Evolutionary conservation across 2,113 vertebrate genomes (phyloP).

Genomic region (Chionodraco myersi): DNA sequence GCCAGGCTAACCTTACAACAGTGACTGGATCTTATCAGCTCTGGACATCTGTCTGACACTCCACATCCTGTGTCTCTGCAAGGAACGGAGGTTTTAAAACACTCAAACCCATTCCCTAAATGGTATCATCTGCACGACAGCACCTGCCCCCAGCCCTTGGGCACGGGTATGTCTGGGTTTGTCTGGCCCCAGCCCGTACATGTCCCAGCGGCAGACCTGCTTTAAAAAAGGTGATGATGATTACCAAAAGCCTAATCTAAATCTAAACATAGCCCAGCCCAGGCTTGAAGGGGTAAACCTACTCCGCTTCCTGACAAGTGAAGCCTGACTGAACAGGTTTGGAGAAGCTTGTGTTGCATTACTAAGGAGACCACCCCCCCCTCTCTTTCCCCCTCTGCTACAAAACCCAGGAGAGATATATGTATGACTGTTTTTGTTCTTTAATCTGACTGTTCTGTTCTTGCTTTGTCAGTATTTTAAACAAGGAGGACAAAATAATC

Average conservation of each 20-base stretch:
- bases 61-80: slow-evolving; percentile 57
- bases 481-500: slow-evolving; percentile 44
- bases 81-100: slow-evolving; percentile 50
- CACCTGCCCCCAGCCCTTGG: slow-evolving; percentile 47
- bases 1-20: slow-evolving; percentile 66
- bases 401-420: slow-evolving; percentile 47
- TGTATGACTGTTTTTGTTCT: slow-evolving; percentile 41
- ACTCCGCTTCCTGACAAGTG: slow-evolving; percentile 58
- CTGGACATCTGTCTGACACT: slow-evolving; percentile 70
- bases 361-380: slow-evolving; percentile 34
- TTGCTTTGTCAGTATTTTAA: slow-evolving; percentile 59
- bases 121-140: slow-evolving; percentile 41
- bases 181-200: slow-evolving; percentile 43
- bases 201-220: slow-evolving; percentile 50
- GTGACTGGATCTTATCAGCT: slow-evolving; percentile 71
- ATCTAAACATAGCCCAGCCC: slow-evolving; percentile 74
- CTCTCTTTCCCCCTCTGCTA: slow-evolving; percentile 6
- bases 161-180: slow-evolving; percentile 45
- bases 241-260: slow-evolving; percentile 67
- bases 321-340: slow-evolving; percentile 78
- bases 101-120: slow-evolving; percentile 21
- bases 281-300: slow-evolving; percentile 70
- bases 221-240: slow-evolving; percentile 39
- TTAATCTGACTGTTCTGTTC: slow-evolving; percentile 55
- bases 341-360: slow-evolving; percentile 62